A percentile compares a stretch with the other conserved stretches of the same genome.
Conservation (phyloP, 2,888 invertebrate genomes). For the Ischnus inquisitorius region DNA sequence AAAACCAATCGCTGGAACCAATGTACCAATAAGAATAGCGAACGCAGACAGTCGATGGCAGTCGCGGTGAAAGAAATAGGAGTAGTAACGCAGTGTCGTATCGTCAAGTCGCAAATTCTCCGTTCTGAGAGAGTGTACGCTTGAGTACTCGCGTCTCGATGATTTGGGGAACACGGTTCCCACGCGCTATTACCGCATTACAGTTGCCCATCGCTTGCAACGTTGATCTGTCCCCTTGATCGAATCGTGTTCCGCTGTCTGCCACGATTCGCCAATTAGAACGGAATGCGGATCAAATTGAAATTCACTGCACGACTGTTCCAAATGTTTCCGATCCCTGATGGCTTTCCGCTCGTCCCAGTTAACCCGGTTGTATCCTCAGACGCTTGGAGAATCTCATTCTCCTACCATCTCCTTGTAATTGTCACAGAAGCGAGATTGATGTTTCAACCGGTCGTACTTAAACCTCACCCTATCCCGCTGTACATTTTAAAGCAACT, state of each 20-base stretch:
- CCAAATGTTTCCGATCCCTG: slow-evolving; percentile 6
- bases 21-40: too few species aligned
- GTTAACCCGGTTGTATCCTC: neutral
- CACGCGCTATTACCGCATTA: neutral
- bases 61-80: neutral
- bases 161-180: neutral
- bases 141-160: neutral
- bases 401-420: neutral
- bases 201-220: neutral
- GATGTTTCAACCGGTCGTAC: too few species aligned
- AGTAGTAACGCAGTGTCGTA: neutral
- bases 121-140: neutral
- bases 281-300: neutral
- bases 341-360: neutral
- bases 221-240: neutral
- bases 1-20: too few species aligned
- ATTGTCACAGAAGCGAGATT: too few species aligned
- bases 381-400: neutral
- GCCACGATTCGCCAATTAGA: neutral
- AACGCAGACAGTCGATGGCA: too few species aligned
- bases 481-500: too few species aligned
- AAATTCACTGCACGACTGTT: slow-evolving; percentile 3
- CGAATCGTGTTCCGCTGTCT: slow-evolving; percentile 2
- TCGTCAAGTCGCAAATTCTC: neutral
- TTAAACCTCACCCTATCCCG: too few species aligned